Evolutionary conservation across 2,113 vertebrate genomes (phyloP).

Genomic region (Camarhynchus parvulus): DNA sequence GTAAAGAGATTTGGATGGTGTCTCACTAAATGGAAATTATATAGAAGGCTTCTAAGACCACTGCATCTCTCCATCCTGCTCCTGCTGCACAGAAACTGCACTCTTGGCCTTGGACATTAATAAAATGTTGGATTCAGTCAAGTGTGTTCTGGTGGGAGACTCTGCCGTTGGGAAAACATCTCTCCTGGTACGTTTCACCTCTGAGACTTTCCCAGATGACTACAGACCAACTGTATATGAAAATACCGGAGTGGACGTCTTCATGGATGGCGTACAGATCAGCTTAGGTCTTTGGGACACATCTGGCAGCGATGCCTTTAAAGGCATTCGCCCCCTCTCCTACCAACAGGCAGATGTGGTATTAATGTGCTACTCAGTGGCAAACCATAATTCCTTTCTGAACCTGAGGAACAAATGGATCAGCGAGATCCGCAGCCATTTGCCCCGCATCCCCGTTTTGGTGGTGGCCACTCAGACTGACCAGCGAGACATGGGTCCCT

Average conservation of each 20-base stretch:
- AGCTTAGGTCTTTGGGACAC: slow-evolving; percentile 97
- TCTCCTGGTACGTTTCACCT: slow-evolving; percentile 92
- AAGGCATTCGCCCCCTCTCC: slow-evolving; percentile 90
- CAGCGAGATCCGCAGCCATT: slow-evolving; percentile 81
- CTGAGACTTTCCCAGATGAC: slow-evolving; percentile 91
- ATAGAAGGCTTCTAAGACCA: background rate
- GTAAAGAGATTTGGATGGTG: background rate
- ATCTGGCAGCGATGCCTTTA: slow-evolving; percentile 89
- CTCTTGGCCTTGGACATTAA: background rate
- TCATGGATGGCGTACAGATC: slow-evolving; percentile 93
- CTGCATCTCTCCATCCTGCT: background rate
- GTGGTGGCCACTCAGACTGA: slow-evolving; percentile 95
- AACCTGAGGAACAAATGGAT: slow-evolving; percentile 91
- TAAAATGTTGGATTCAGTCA: slow-evolving; percentile 84
- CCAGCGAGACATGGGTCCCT: slow-evolving; percentile 84
- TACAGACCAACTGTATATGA: slow-evolving; percentile 97
- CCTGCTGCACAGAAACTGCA: background rate
- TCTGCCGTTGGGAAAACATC: slow-evolving; percentile 93
- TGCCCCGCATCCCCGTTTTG: slow-evolving; percentile 88
- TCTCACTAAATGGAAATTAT: slow-evolving; percentile 45
- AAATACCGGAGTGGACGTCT: slow-evolving; percentile 94
- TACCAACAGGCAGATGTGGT: slow-evolving; percentile 95
- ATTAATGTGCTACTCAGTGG: slow-evolving; percentile 93
- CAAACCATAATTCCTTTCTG: slow-evolving; percentile 87
- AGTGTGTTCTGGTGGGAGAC: slow-evolving; percentile 95